Base-by-base conservation (phyloP, 2,888 invertebrate genomes). In the Tribolium freemani region DNA sequence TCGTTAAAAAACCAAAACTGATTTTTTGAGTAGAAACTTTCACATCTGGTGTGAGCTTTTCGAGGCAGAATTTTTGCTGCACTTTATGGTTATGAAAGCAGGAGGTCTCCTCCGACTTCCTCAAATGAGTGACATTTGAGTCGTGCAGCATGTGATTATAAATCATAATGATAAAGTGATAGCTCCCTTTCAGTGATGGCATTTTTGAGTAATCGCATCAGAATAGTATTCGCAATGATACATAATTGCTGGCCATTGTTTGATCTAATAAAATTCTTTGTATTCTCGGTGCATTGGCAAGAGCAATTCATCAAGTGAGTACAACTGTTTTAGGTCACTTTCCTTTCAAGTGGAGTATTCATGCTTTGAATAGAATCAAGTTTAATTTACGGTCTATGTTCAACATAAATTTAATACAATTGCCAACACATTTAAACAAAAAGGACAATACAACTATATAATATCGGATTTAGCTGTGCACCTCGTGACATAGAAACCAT, bases 281-380 rank as follows among this genome's bases (percentile, higher is more conserved):
- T 76, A 72, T 74, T 74, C 71, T 57, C 54, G 44, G 54, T 73
- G 78, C 77, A 78, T 76, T 75, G 68, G 75, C 75, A 66, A 69
- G 71, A 72, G 78, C 78, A 79, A 79, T 79, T 73, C 78, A 79
- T 79, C 79, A 79, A 77, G 60, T 69, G 73, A 67, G 44, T 73
- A 67, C 73, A 73, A 73, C 75, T 73, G 74, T 79, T 79, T 79
- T 79, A 79, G 79, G 79, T 79, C 78, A 79, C 79, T 79, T 79
- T 79, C 79, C 78, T 76, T 79, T 79, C 76, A 78, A 76, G 73
- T 77, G 67, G 74, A 77, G 76, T 77, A 77, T 77, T 78, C 78
- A 78, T 78, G 77, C 76, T 77, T 78, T 76, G 77, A 78, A 78
- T 78, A 72, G 74, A 76, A 74, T 69, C 68, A 64, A 71, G 69